These are phyloP conservation scores for Probaryconus sp. DNA, from an alignment of 1,140 invertebrate genomes.

Conservation along the genomic window DNA sequence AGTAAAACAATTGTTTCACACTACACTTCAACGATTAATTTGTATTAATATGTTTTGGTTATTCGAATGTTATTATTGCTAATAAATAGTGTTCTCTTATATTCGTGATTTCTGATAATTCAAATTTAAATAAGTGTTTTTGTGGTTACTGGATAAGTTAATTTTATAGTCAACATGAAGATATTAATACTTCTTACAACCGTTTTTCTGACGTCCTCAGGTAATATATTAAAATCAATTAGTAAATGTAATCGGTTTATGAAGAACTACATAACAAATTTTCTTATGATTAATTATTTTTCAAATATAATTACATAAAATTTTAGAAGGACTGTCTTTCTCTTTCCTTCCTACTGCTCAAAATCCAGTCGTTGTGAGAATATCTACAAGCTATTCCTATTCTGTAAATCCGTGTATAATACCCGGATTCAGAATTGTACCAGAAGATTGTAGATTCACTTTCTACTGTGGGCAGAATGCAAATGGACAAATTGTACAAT, in stretches of 20 bases:
- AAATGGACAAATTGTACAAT: conserved; percentile 9
- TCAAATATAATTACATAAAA: background rate
- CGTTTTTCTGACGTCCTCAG: too few relatives aligned
- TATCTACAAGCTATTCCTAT: background rate
- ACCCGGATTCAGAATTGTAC: background rate
- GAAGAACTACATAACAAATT: too few relatives aligned
- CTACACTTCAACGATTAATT: background rate
- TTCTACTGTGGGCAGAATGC: conserved; percentile 13
- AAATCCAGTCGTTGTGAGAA: conserved; percentile 10
- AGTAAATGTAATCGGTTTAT: too few relatives aligned
- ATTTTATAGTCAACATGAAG: too few relatives aligned
- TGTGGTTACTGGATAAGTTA: too few relatives aligned
- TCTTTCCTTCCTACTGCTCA: background rate
- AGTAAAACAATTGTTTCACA: conserved; percentile 8
- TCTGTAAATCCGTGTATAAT: background rate
- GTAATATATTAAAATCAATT: too few relatives aligned
- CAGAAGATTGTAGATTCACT: conserved; percentile 25
- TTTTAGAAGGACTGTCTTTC: background rate
- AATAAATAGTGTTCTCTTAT: too few relatives aligned
- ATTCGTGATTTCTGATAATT: too few relatives aligned
- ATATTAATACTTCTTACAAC: too few relatives aligned
- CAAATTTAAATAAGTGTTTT: too few relatives aligned
- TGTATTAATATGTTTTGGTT: background rate
- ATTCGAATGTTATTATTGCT: too few relatives aligned
- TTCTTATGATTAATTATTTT: background rate